Evolutionary conservation across 2,113 vertebrate genomes (phyloP).

Genomic region (Ceuthmochares aereus): DNA sequence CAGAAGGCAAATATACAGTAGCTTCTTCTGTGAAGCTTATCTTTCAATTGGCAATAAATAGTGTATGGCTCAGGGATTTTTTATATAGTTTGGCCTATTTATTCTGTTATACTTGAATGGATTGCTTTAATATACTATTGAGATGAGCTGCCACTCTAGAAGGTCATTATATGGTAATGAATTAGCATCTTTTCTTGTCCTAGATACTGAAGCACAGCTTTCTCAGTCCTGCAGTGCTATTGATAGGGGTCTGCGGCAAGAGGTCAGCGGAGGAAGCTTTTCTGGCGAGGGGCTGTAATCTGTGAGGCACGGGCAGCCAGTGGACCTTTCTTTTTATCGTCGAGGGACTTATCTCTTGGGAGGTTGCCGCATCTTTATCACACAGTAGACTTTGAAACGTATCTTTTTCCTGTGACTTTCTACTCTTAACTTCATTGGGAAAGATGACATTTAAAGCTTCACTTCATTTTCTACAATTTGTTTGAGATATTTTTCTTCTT

Average conservation of each 20-base stretch:
- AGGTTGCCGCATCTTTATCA: neutral
- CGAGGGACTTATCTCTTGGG: neutral
- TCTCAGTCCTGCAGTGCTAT: neutral
- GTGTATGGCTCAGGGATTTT: conserved; percentile 40
- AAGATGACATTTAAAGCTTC: conserved; percentile 13
- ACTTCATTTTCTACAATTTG: neutral
- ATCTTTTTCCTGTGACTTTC: neutral
- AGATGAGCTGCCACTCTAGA: conserved; percentile 41
- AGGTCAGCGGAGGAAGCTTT: neutral
- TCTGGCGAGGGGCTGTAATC: neutral
- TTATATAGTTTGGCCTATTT: conserved; percentile 51
- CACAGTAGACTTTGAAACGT: neutral
- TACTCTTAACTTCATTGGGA: neutral
- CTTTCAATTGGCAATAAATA: conserved; percentile 48
- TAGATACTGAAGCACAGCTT: neutral
- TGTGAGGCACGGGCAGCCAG: neutral
- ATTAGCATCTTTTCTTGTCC: neutral
- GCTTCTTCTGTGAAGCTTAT: conserved; percentile 34
- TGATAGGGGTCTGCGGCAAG: no score
- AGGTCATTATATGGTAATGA: conserved; percentile 47
- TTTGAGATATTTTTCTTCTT: neutral
- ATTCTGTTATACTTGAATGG: conserved; percentile 51
- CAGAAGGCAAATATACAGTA: conserved; percentile 28
- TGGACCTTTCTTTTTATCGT: neutral
- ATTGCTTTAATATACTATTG: conserved; percentile 58